These are phyloP conservation scores for Panzeria rudis DNA, from an alignment of 2,888 invertebrate species.

Conservation along the genomic window DNA sequence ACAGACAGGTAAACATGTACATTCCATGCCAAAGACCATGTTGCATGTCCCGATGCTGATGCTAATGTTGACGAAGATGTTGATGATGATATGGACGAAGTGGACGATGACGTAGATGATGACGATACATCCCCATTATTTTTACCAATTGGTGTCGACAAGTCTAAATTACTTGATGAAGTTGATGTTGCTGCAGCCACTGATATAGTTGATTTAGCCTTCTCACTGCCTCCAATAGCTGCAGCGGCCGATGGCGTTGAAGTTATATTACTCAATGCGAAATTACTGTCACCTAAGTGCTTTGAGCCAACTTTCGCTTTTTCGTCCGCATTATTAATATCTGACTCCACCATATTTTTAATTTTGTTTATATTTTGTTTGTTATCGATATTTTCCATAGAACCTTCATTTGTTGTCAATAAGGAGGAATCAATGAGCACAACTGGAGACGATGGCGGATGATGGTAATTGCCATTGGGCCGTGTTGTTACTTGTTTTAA, in stretches of 20 bases:
- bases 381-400: slow-evolving; percentile 46
- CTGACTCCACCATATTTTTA: slow-evolving; percentile 51
- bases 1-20: slow-evolving; percentile 95
- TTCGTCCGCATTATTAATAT: slow-evolving; percentile 42
- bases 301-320: slow-evolving; percentile 66
- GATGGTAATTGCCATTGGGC: slow-evolving; percentile 79
- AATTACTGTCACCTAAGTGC: slow-evolving; percentile 21
- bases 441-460: slow-evolving; percentile 80
- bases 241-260: slow-evolving; percentile 78
- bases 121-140: slow-evolving; percentile 85
- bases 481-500: slow-evolving; percentile 88
- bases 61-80: slow-evolving; percentile 75
- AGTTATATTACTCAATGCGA: slow-evolving; percentile 61
- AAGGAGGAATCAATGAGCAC: slow-evolving; percentile 72
- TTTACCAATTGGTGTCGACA: slow-evolving; percentile 85
- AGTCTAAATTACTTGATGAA: slow-evolving; percentile 83
- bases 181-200: slow-evolving; percentile 72
- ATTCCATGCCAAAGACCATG: slow-evolving; percentile 95
- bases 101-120: slow-evolving; percentile 73
- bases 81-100: slow-evolving; percentile 71
- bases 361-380: slow-evolving; percentile 68
- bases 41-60: slow-evolving; percentile 79
- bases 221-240: slow-evolving; percentile 73
- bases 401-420: slow-evolving; percentile 36
- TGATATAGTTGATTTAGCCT: slow-evolving; percentile 80